Conservation (phyloP, 2,888 invertebrate species). For the Chymomyza procnemis region DNA sequence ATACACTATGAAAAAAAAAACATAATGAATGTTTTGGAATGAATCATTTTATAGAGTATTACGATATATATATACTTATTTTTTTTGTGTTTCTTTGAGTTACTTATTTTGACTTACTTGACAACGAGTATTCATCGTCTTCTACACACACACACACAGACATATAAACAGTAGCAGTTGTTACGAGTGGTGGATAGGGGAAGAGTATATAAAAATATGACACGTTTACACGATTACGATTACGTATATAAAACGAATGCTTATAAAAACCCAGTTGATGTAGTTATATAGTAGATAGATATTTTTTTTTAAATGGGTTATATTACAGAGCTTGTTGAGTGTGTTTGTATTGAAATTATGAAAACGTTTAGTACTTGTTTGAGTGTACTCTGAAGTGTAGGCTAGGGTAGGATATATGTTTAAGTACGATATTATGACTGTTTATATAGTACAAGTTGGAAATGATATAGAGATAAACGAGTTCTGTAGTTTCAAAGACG, state of each 20-base stretch:
- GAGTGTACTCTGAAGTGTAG: background rate
- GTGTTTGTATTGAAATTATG: background rate
- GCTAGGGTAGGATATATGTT: no score
- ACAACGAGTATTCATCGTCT: constrained; percentile 83
- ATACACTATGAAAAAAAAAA: constrained; percentile 41
- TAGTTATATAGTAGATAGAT: no score
- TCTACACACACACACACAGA: constrained; percentile 74
- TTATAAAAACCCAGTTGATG: background rate
- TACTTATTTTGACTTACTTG: constrained; percentile 81
- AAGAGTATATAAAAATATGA: constrained; percentile 48
- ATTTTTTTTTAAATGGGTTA: background rate
- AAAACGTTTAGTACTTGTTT: background rate
- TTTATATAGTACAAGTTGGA: background rate
- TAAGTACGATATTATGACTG: no score
- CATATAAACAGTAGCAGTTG: constrained; percentile 61
- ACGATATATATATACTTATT: background rate
- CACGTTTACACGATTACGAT: constrained; percentile 33
- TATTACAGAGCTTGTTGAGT: background rate
- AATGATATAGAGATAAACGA: background rate
- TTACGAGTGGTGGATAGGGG: constrained; percentile 39
- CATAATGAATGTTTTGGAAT: constrained; percentile 5
- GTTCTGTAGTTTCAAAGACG: background rate
- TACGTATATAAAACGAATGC: background rate
- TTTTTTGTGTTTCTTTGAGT: constrained; percentile 9
- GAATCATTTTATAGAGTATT: background rate